Conservation (phyloP, 2,888 invertebrate species). For the Gastrophysa polygoni region DNA sequence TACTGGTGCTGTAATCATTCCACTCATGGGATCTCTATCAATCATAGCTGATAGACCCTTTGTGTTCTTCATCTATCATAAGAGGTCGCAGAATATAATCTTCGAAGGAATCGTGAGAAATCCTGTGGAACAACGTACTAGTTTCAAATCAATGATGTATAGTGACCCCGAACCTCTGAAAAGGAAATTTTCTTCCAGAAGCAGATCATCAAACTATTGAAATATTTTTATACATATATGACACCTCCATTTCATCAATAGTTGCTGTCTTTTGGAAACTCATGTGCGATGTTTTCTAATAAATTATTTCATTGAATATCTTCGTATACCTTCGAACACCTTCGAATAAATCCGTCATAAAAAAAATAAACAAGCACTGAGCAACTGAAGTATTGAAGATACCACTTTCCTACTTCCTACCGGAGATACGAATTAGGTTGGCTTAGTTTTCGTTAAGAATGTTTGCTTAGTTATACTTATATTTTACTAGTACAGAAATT, state of each 20-base stretch:
- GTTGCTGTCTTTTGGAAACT: neutral
- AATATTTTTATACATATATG: neutral
- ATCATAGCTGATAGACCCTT: conserved; percentile 69
- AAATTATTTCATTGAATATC: neutral
- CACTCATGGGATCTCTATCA: conserved; percentile 63
- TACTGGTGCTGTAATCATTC: conserved; percentile 65
- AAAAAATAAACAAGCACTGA: too few relatives aligned
- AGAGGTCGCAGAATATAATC: conserved; percentile 62
- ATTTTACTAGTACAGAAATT: too few relatives aligned
- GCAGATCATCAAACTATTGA: conserved; percentile 5
- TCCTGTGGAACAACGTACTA: conserved; percentile 48
- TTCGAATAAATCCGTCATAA: too few relatives aligned
- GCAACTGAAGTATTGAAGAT: too few relatives aligned
- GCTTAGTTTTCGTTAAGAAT: too few relatives aligned
- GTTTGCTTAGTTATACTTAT: too few relatives aligned
- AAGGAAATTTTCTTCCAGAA: neutral
- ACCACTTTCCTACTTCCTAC: too few relatives aligned
- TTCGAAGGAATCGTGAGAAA: conserved; percentile 68
- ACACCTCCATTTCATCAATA: neutral
- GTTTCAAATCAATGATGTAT: neutral
- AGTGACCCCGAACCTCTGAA: neutral
- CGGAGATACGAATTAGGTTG: too few relatives aligned
- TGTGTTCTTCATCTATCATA: conserved; percentile 68
- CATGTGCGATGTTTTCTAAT: neutral
- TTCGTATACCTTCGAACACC: too few relatives aligned